phyloP scores from a whole-genome alignment of 35 echinoderm and acorn worm genomes.

The Anneissia japonica region DNA sequence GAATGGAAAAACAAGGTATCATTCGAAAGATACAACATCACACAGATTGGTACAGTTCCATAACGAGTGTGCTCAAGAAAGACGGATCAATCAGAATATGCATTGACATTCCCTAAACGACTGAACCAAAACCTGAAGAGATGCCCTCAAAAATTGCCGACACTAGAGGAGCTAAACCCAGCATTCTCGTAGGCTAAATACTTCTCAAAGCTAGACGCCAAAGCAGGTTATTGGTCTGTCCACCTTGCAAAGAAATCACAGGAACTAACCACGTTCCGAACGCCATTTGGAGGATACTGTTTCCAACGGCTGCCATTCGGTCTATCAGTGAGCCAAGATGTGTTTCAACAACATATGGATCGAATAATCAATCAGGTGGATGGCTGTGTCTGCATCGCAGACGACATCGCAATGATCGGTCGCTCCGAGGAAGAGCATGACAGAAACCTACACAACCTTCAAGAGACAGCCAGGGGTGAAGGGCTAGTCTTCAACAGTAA shows the following conservation, averaged over 20 bases:
- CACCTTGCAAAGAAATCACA: constrained; percentile 26
- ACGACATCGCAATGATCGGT: constrained; percentile 33
- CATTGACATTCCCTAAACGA: constrained; percentile 51
- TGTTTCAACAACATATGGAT: constrained; percentile 54
- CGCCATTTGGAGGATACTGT: constrained; percentile 63
- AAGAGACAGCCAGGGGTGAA: background rate
- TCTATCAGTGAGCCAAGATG: constrained; percentile 34
- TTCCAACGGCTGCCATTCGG: constrained; percentile 39
- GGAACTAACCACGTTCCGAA: constrained; percentile 58
- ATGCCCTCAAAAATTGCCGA: constrained; percentile 56
- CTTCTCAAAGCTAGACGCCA: constrained; percentile 57
- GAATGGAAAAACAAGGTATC: constrained; percentile 27
- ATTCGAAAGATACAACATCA: constrained; percentile 20
- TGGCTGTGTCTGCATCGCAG: constrained; percentile 36
- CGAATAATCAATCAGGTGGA: constrained; percentile 20
- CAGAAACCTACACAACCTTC: background rate
- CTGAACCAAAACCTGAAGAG: constrained; percentile 47
- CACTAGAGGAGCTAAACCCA: constrained; percentile 23
- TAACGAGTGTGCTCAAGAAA: constrained; percentile 29
- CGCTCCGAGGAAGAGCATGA: constrained; percentile 36
- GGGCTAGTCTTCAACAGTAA: background rate
- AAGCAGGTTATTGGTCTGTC: constrained; percentile 67
- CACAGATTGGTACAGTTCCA: constrained; percentile 48
- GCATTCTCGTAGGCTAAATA: constrained; percentile 36
- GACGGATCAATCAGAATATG: constrained; percentile 41